Conservation (phyloP, 2,888 invertebrate species). For the Meganola albula region DNA sequence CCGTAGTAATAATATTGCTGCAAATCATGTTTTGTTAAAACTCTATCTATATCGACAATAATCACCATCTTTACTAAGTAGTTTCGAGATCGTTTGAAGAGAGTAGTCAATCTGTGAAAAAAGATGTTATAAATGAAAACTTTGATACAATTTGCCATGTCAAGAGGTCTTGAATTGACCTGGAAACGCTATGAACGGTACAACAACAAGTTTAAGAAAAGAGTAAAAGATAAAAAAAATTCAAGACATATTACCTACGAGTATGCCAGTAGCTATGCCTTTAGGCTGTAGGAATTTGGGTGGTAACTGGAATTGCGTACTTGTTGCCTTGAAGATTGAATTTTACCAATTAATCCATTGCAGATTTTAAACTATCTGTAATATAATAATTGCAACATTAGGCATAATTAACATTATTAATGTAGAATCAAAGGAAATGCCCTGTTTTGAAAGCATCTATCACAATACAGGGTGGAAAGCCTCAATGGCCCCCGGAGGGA, state of each 20-base stretch:
- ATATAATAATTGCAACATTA: background rate
- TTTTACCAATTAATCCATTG: background rate
- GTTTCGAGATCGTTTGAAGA: background rate
- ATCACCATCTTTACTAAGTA: conserved; percentile 4
- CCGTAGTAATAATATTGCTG: conserved; percentile 8
- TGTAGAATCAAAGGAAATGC: background rate
- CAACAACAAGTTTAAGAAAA: no score
- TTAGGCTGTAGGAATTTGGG: background rate
- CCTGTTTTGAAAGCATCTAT: no score
- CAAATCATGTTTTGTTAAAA: conserved; percentile 10
- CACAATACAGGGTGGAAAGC: no score
- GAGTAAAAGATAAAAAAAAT: background rate
- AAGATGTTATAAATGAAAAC: no score
- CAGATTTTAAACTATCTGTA: no score
- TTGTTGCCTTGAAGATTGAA: background rate
- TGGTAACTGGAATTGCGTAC: background rate
- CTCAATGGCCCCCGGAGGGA: no score
- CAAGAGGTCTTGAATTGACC: no score
- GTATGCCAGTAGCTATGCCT: background rate
- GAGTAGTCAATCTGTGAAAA: background rate
- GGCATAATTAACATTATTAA: background rate
- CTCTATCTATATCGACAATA: conserved; percentile 13
- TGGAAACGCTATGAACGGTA: no score
- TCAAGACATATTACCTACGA: background rate
- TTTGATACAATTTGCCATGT: no score